A percentile compares a stretch with the other conserved stretches of the same genome.
Evolutionary conservation across 2,797 vertebrate species (phyloP).

Genomic region (Sandelia bainsii): DNA sequence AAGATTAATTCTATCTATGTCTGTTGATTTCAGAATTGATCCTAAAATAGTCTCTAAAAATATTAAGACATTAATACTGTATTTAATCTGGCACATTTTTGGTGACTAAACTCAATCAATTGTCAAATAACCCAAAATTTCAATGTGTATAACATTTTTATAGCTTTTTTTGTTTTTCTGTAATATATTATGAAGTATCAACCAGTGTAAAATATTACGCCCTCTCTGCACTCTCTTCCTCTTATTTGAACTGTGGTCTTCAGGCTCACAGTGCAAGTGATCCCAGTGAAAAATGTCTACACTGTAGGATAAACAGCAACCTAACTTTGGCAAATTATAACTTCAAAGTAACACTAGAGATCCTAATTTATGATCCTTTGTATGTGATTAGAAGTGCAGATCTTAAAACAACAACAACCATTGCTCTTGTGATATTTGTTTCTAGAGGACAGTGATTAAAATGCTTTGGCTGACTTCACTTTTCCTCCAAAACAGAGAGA

Average conservation of each 20-base stretch:
- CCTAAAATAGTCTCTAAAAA: not conserved
- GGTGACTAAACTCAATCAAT: not conserved
- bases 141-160: too few relatives aligned
- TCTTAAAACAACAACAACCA: constrained; percentile 38
- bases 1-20: too few relatives aligned
- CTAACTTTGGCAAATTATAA: constrained; percentile 26
- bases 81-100: not conserved
- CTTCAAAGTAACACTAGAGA: constrained; percentile 22
- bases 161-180: not conserved
- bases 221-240: too few relatives aligned
- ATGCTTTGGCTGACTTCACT: constrained; percentile 26
- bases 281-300: constrained; percentile 16
- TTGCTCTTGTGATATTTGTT: constrained; percentile 43
- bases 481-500: constrained; percentile 6
- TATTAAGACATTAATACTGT: not conserved
- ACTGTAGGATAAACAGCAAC: constrained; percentile 11
- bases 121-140: too few relatives aligned
- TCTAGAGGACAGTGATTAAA: constrained; percentile 41
- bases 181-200: too few relatives aligned
- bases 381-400: constrained; percentile 29
- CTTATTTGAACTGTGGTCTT: constrained; percentile 11
- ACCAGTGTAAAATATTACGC: too few relatives aligned
- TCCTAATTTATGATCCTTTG: constrained; percentile 9
- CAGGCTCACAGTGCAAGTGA: constrained; percentile 1
- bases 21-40: not conserved